phyloP scores from a whole-genome alignment of 2,797 vertebrate species.

The Macrochelys suwanniensis region DNA sequence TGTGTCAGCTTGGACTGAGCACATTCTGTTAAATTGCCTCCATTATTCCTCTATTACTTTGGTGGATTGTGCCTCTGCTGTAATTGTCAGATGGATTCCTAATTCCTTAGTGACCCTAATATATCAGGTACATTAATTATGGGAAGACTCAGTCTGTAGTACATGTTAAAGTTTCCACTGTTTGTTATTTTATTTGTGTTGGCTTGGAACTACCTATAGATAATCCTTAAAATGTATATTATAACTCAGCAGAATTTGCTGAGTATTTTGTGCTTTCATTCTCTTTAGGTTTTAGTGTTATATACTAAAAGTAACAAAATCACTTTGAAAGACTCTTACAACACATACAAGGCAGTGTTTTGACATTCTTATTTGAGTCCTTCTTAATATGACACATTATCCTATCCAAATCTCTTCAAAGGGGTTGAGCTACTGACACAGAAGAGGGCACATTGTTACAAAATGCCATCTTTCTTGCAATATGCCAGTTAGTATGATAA shows the following conservation, averaged over 20 bases:
- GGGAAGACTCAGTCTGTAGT: not conserved
- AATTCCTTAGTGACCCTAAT: conserved; percentile 9
- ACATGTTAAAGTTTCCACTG: conserved; percentile 9
- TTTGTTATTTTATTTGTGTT: not conserved
- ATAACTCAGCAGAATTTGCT: not conserved
- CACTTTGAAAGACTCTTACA: not conserved
- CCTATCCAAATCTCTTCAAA: not conserved
- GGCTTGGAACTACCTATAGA: not conserved
- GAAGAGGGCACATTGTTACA: not conserved
- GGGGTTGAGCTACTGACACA: not conserved
- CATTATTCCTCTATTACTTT: conserved; percentile 38
- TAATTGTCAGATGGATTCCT: conserved; percentile 37
- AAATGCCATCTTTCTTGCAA: not conserved
- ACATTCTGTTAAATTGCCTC: conserved; percentile 36
- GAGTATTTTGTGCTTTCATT: not conserved
- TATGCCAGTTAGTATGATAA: rapidly evolving
- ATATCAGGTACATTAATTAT: conserved; percentile 57
- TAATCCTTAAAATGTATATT: not conserved
- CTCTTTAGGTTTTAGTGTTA: not conserved
- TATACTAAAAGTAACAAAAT: not conserved
- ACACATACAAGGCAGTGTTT: not conserved
- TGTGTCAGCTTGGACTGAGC: not conserved
- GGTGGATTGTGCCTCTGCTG: not conserved
- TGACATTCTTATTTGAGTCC: not conserved
- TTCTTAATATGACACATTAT: not conserved